These are phyloP conservation scores for Odontothrips loti DNA, from an alignment of 2,888 invertebrate genomes.

Conservation along the genomic window DNA sequence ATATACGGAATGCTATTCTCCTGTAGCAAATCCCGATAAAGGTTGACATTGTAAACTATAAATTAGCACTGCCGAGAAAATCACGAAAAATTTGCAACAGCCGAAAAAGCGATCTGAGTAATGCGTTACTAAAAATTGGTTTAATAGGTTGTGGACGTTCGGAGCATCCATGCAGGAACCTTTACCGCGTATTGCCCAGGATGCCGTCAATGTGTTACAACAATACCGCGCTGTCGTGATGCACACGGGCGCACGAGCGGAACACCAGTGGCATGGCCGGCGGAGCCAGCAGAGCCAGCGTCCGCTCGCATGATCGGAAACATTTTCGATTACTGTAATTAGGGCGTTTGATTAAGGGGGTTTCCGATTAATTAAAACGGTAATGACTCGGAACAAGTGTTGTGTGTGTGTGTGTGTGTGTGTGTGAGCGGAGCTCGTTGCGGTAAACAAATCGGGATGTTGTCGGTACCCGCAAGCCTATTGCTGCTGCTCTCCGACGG, in stretches of 20 bases:
- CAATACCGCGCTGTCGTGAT: neutral
- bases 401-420: too few relatives aligned
- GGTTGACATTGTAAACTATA: neutral
- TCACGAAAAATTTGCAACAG: too few relatives aligned
- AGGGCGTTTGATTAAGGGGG: constrained; percentile 19
- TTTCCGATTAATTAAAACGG: constrained; percentile 23
- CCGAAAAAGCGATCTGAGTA: neutral
- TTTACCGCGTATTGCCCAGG: neutral
- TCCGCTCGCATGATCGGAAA: neutral
- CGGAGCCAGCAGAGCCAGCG: too few relatives aligned
- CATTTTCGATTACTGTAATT: constrained; percentile 10
- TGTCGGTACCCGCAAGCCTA: neutral
- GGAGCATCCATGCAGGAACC: neutral
- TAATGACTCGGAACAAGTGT: constrained; percentile 14
- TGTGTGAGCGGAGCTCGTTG: neutral
- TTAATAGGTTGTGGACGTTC: too few relatives aligned
- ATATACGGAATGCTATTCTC: neutral
- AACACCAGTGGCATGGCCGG: constrained; percentile 12
- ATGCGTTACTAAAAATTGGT: too few relatives aligned
- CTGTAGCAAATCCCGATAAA: neutral
- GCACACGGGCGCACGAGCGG: neutral
- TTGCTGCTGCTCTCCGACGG: neutral
- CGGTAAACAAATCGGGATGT: constrained; percentile 25
- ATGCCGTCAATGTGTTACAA: neutral
- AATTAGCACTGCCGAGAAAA: too few relatives aligned